A percentile compares a stretch with the other conserved stretches of the same genome.
Evolutionary conservation across 2,113 vertebrate species (phyloP).

Genomic region (Ictalurus punctatus): DNA sequence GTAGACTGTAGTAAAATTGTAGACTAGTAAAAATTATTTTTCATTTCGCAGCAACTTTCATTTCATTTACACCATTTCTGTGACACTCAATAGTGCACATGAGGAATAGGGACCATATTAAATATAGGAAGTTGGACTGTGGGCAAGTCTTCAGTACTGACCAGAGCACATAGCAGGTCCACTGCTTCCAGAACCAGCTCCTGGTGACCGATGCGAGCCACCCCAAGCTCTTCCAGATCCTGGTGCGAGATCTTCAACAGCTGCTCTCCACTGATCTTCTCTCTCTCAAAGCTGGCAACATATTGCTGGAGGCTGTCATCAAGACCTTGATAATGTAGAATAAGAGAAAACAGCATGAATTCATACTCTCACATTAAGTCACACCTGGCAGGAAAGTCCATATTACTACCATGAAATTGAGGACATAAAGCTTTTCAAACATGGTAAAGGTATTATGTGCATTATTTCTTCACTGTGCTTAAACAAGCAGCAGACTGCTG

Average conservation of each 20-base stretch:
- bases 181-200: constrained; percentile 95
- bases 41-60: neutral
- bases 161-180: constrained; percentile 95
- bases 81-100: neutral
- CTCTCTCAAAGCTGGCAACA: constrained; percentile 87
- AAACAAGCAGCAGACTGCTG: neutral
- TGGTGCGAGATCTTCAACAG: constrained; percentile 94
- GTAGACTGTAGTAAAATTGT: no score
- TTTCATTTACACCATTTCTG: neutral
- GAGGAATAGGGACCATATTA: neutral
- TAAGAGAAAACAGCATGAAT: neutral
- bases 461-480: neutral
- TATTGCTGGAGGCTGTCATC: constrained; percentile 95
- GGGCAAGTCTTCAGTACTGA: constrained; percentile 68
- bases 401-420: neutral
- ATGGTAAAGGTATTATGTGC: neutral
- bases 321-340: constrained; percentile 74
- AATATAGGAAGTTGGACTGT: neutral
- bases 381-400: neutral
- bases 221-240: constrained; percentile 93
- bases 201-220: constrained; percentile 93
- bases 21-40: neutral
- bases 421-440: neutral
- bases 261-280: constrained; percentile 96
- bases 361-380: neutral